Percentiles rank a stretch among this genome's conserved stretches.
Evolutionary conservation across 2,797 vertebrate genomes (phyloP).

Genomic region (Cetoscarus ocellatus): DNA sequence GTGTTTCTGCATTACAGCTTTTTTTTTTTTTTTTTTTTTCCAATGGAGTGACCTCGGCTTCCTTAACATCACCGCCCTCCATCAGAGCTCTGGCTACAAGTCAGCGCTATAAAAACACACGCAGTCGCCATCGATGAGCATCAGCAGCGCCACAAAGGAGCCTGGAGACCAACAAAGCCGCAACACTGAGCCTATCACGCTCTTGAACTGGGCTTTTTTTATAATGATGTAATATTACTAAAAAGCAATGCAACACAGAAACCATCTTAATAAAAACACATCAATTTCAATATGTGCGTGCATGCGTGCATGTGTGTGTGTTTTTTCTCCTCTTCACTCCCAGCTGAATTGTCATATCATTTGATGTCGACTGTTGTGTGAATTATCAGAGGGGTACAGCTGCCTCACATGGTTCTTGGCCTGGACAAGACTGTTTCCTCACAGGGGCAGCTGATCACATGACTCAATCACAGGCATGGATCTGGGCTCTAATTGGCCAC

Average conservation of each 20-base stretch:
- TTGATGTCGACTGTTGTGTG: conserved; percentile 73
- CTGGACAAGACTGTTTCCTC: conserved; percentile 76
- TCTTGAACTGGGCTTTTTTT: conserved; percentile 61
- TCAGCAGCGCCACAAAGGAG: conserved; percentile 50
- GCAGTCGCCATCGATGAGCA: conserved; percentile 57
- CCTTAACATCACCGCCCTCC: conserved; percentile 51
- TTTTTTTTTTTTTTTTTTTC: background rate
- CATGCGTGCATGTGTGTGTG: conserved; percentile 40
- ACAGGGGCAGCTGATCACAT: conserved; percentile 75
- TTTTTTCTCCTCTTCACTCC: conserved; percentile 39
- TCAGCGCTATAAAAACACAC: conserved; percentile 64
- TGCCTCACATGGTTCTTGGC: conserved; percentile 78
- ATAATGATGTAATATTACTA: conserved; percentile 70
- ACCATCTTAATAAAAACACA: conserved; percentile 74
- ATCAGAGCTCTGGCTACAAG: conserved; percentile 45
- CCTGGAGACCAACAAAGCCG: conserved; percentile 52
- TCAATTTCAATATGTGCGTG: conserved; percentile 53
- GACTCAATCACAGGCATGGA: conserved; percentile 75
- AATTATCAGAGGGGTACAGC: conserved; percentile 76
- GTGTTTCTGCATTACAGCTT: conserved; percentile 60
- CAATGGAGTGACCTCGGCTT: conserved; percentile 43
- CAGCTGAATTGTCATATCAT: conserved; percentile 63
- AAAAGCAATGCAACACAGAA: conserved; percentile 68
- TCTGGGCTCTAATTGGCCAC: conserved; percentile 73
- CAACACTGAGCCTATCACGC: conserved; percentile 44